These are phyloP conservation scores for Cynopterus sphinx DNA, from an alignment of 2,797 vertebrate species.

Conservation along the genomic window DNA sequence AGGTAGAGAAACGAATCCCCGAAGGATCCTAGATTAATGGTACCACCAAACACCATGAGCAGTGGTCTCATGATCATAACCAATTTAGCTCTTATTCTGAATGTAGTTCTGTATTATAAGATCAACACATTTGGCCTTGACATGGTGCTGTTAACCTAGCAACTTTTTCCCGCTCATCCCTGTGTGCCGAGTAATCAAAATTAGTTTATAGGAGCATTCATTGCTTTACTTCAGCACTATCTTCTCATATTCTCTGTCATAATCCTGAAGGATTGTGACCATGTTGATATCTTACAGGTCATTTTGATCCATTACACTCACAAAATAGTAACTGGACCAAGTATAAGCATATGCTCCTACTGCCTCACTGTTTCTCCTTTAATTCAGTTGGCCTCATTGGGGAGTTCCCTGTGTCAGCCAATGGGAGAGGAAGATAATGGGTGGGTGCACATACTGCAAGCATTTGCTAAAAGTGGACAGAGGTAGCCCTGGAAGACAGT, in stretches of 20 bases:
- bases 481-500: neutral
- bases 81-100: neutral
- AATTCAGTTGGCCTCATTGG: neutral
- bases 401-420: neutral
- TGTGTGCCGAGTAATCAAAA: neutral
- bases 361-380: neutral
- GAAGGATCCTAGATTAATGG: neutral
- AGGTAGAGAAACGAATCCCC: neutral
- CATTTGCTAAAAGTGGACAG: neutral
- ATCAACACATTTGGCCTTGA: neutral
- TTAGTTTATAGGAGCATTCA: neutral
- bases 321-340: too few relatives aligned
- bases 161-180: neutral
- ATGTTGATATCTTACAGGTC: neutral
- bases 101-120: neutral
- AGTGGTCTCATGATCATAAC: neutral
- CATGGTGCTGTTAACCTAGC: neutral
- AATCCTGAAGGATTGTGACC: neutral
- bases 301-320: neutral
- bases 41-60: neutral
- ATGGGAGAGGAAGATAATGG: neutral
- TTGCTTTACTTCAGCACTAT: neutral
- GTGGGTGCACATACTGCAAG: neutral
- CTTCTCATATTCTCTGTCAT: neutral
- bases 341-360: neutral